Conservation (phyloP, 2,888 invertebrate species). For the Drosophila birchii region DNA sequence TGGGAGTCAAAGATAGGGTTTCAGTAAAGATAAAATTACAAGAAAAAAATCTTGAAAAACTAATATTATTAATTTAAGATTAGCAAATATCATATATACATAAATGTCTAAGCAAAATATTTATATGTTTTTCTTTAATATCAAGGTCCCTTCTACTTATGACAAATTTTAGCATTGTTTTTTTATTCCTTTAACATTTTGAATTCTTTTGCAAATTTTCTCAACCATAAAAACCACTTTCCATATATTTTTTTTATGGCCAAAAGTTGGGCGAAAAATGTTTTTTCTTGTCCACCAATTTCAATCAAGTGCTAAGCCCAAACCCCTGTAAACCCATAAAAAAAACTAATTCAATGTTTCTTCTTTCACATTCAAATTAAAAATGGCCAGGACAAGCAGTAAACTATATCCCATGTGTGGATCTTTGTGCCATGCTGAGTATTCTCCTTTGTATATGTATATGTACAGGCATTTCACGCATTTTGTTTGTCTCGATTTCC, state of each 20-base stretch:
- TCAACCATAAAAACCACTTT: not conserved
- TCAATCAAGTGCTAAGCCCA: constrained; percentile 33
- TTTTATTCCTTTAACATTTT: not conserved
- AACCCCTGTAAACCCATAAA: constrained; percentile 9
- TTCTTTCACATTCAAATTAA: constrained; percentile 39
- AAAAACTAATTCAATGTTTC: constrained; percentile 41
- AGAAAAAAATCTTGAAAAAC: not conserved
- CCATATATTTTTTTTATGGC: constrained; percentile 21
- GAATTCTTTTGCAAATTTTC: not conserved
- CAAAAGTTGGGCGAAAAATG: constrained; percentile 8
- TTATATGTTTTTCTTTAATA: not conserved
- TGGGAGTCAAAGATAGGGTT: constrained; percentile 1
- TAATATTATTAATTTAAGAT: not conserved
- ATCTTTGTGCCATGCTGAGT: constrained; percentile 8
- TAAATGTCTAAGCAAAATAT: not conserved
- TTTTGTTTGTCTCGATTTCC: constrained; percentile 42
- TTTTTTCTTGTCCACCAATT: constrained; percentile 23
- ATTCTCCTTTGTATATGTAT: constrained; percentile 8
- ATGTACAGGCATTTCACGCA: constrained; percentile 43
- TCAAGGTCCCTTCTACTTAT: not conserved
- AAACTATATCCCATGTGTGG: constrained; percentile 41
- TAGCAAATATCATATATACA: not conserved
- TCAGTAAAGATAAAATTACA: not conserved
- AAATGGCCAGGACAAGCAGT: constrained; percentile 35
- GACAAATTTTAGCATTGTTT: not conserved